These are phyloP conservation scores for Epinephelus coioides DNA, from an alignment of 2,797 vertebrate species.

Conservation along the genomic window DNA sequence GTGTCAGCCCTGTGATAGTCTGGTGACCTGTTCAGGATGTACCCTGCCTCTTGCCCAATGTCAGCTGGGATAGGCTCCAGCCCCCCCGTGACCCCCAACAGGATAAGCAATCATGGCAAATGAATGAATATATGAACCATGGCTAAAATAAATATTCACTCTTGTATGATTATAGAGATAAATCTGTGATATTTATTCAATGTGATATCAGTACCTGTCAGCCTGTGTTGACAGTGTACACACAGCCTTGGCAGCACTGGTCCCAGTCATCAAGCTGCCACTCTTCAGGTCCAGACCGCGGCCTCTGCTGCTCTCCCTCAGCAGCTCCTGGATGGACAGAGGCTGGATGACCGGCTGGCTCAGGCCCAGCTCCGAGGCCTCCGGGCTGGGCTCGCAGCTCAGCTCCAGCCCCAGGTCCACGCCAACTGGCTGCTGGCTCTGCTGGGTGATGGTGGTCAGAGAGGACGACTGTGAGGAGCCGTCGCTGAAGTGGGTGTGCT, in stretches of 20 bases:
- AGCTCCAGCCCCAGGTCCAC: slow-evolving; percentile 81
- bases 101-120: too few relatives aligned
- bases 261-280: slow-evolving; percentile 91
- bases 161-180: not conserved
- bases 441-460: slow-evolving; percentile 90
- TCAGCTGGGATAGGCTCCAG: too few relatives aligned
- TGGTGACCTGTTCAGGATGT: too few relatives aligned
- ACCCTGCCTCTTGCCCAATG: too few relatives aligned
- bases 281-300: slow-evolving; percentile 89
- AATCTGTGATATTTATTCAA: rapidly evolving
- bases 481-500: slow-evolving; percentile 96
- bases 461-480: slow-evolving; percentile 86
- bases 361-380: slow-evolving; percentile 85
- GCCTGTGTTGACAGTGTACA: slow-evolving; percentile 94
- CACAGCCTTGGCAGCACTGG: slow-evolving; percentile 91
- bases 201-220: slow-evolving; percentile 86
- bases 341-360: slow-evolving; percentile 91
- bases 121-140: not conserved
- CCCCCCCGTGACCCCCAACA: too few relatives aligned
- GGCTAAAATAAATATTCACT: not conserved
- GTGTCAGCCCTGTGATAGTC: too few relatives aligned
- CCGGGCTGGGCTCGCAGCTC: slow-evolving; percentile 75
- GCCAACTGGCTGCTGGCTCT: slow-evolving; percentile 80
- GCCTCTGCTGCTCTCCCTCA: slow-evolving; percentile 87
- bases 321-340: slow-evolving; percentile 93